Conservation (phyloP, 2,113 vertebrate species). For the Rallus limicola region DNA sequence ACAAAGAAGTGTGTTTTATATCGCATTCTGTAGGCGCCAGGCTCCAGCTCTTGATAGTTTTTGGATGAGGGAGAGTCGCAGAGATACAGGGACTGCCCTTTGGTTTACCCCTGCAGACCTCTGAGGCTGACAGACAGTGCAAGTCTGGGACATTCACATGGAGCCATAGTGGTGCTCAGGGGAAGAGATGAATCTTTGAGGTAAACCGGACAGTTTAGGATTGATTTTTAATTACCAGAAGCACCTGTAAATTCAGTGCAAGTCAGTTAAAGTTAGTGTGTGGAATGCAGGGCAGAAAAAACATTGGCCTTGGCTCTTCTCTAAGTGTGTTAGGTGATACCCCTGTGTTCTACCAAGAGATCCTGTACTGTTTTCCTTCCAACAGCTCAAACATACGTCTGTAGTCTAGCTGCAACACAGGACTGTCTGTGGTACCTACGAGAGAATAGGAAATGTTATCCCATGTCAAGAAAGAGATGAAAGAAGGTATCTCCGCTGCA, state of each 20-base stretch:
- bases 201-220: background rate
- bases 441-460: background rate
- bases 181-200: background rate
- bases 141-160: background rate
- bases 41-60: background rate
- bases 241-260: background rate
- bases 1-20: background rate
- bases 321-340: background rate
- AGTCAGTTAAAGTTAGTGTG: background rate
- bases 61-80: background rate
- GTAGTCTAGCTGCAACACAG: background rate
- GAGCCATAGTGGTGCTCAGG: background rate
- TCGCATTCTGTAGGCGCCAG: background rate
- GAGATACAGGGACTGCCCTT: background rate
- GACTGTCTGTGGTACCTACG: background rate
- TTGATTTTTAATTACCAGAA: conserved; percentile 1
- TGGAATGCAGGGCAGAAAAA: background rate
- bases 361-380: background rate
- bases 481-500: background rate
- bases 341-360: background rate
- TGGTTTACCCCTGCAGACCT: background rate
- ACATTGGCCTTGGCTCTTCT: background rate
- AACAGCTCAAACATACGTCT: background rate
- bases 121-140: background rate
- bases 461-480: background rate